Evolutionary conservation across 2,797 vertebrate species (phyloP), one percentile per base, ranked within the genome.

Genomic region (Enoplosus armatus): DNA sequence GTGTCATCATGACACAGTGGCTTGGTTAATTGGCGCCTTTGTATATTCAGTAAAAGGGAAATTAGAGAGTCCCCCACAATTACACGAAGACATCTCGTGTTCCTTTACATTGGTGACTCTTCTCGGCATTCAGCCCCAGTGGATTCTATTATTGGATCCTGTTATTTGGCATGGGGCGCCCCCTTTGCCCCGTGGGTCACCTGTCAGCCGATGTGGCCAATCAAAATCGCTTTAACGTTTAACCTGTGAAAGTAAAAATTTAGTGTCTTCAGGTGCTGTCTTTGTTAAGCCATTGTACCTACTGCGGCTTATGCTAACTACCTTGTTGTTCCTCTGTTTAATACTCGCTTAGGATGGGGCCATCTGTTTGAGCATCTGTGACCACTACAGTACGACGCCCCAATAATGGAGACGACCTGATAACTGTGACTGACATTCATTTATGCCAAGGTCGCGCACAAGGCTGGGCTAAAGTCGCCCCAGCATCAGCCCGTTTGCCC

Each of bases 331-430:
- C 20, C 22, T 62, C 15, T 47, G 7, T 55, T 20, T 33, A 45
- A 37, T 16, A 27, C n/a, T 37, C 47, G 39, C 22, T 54, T 16
- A n/a, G 22, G 12, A 60, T 43, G n/a, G 27, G 39, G 33, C 73
- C 55, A 43, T 75, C 16, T 59, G 55, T 60, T 60, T 51, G 35
- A 67, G 43, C 55, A 50, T 58, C 59, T 58, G 26, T n/a, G 41
- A 56, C 33, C 24, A 67, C 7, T 15, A 31, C 1, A 45, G 1
- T 29, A 55, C 0, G 48, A 54, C 37, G n/a, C n/a, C 59, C 10
- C 33, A 51, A 26, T 50, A 61, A 47, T n/a, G 2, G 31, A 26
- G 24, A 61, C 22, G 27, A 43, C 26, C n/a, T 58, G 31, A n/a
- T n/a, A 6, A 29, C 41, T 65, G 24, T 22, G 11, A 26, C 39